Conservation (phyloP, 2,797 vertebrate genomes). For the Chloroceryle inda region DNA sequence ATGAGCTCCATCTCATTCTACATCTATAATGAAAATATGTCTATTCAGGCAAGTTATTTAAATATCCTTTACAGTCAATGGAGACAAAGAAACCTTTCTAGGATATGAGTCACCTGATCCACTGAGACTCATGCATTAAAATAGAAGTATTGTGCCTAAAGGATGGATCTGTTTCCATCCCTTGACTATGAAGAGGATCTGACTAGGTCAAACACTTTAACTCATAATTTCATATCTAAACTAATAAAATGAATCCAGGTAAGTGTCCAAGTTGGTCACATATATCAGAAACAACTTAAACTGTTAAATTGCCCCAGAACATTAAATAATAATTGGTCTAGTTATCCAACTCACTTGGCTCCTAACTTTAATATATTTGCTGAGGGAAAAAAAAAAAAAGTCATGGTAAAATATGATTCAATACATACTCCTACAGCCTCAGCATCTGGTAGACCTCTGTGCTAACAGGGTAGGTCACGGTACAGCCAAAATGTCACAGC, state of each 20-base stretch:
- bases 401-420: neutral
- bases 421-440: neutral
- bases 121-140: neutral
- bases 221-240: neutral
- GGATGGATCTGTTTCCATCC: neutral
- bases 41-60: neutral
- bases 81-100: neutral
- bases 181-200: neutral
- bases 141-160: neutral
- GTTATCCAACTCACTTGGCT: neutral
- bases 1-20: neutral
- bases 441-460: neutral
- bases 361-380: neutral
- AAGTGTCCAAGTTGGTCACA: neutral
- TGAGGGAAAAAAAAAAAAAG: neutral
- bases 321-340: neutral
- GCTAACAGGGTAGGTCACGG: conserved; percentile 52
- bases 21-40: neutral
- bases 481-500: conserved; percentile 47
- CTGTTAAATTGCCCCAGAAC: neutral
- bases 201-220: neutral
- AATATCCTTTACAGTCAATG: neutral
- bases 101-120: conserved; percentile 18
- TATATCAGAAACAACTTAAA: neutral
- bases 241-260: neutral